Evolutionary conservation across 2,888 invertebrate genomes (phyloP).

Genomic region (Drosophila koepferae): DNA sequence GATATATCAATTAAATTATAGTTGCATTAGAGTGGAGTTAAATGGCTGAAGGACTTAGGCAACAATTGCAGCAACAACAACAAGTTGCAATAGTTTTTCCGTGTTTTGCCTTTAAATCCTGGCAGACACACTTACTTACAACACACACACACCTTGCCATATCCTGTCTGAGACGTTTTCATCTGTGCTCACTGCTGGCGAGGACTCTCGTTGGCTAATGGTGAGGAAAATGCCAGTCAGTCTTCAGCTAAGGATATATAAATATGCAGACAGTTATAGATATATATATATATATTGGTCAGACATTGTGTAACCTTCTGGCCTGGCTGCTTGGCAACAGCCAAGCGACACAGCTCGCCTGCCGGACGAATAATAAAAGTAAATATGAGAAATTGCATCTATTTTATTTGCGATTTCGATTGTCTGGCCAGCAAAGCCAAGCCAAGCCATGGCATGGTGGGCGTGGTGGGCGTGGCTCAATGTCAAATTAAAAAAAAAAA

Average conservation of each 20-base stretch:
- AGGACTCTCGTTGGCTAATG: constrained; percentile 37
- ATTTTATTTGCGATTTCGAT: constrained; percentile 57
- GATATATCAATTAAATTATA: constrained; percentile 32
- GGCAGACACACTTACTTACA: constrained; percentile 59
- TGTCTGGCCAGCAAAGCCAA: constrained; percentile 60
- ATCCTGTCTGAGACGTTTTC: constrained; percentile 50
- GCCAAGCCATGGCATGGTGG: not conserved
- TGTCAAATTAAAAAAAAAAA: constrained; percentile 11
- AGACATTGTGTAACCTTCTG: constrained; percentile 67
- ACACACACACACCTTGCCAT: constrained; percentile 22
- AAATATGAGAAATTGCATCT: constrained; percentile 71
- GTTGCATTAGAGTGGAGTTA: constrained; percentile 15
- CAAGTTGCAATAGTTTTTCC: not conserved
- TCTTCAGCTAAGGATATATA: constrained; percentile 23
- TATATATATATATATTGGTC: constrained; percentile 32
- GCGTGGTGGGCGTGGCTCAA: constrained; percentile 34
- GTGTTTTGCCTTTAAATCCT: constrained; percentile 7
- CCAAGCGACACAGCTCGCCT: constrained; percentile 12
- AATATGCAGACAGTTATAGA: constrained; percentile 4
- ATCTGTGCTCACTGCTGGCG: constrained; percentile 37
- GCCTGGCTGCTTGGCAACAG: constrained; percentile 41
- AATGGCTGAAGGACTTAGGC: not conserved
- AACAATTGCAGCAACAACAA: not conserved
- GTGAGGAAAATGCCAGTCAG: constrained; percentile 50
- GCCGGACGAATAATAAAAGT: constrained; percentile 58